A percentile compares a stretch with the other conserved stretches of the same genome.
Conservation (phyloP, 2,888 invertebrate species). For the Ichneumon xanthorius region DNA sequence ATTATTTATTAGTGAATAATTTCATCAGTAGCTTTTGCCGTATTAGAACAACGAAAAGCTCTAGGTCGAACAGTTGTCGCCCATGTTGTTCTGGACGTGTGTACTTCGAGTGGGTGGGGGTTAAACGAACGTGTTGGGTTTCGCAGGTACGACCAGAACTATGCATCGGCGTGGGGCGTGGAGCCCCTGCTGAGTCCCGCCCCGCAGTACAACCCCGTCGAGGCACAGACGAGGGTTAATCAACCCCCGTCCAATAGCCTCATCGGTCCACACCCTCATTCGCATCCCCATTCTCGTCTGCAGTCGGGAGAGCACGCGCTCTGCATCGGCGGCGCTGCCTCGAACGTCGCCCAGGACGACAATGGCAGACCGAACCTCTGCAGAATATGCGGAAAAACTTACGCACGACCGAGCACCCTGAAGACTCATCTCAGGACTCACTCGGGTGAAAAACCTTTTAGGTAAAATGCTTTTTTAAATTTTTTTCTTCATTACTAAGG, state of each 20-base stretch:
- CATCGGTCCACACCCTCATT: constrained; percentile 80
- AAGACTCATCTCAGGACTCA: constrained; percentile 99
- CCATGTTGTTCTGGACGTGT: constrained; percentile 24
- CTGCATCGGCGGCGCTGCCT: constrained; percentile 85
- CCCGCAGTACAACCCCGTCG: constrained; percentile 83
- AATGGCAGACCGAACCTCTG: constrained; percentile 95
- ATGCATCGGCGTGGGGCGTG: constrained; percentile 84
- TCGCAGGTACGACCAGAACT: constrained; percentile 83
- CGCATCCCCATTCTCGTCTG: constrained; percentile 80
- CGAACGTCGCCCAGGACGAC: constrained; percentile 88
- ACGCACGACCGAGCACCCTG: constrained; percentile 97
- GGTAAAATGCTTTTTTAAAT: constrained; percentile 80
- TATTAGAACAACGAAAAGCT: background rate
- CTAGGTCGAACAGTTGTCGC: constrained; percentile 26
- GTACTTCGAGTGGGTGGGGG: constrained; percentile 17
- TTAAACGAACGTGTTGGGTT: constrained; percentile 54
- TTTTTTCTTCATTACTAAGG: background rate
- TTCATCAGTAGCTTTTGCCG: background rate
- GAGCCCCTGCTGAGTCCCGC: constrained; percentile 84
- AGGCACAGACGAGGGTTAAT: constrained; percentile 82
- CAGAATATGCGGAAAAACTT: constrained; percentile 97
- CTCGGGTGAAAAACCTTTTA: constrained; percentile 97
- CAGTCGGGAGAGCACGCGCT: constrained; percentile 84
- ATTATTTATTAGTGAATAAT: background rate
- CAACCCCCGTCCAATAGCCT: constrained; percentile 83